Evolutionary conservation across 2,888 invertebrate genomes (phyloP).

Genomic region (Strigamia maritima): DNA sequence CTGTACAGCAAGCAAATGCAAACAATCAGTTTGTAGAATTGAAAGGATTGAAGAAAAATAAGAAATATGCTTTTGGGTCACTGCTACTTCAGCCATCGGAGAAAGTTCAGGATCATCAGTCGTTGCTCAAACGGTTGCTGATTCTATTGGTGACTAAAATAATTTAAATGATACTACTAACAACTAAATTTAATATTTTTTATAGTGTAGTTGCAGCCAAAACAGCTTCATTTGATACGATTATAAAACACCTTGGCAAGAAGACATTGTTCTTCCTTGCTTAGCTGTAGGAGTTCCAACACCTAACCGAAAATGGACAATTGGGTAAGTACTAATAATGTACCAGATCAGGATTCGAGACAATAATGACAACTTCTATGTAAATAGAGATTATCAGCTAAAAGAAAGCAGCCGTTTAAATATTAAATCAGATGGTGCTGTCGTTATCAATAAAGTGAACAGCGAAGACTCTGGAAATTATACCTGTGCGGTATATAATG

Average conservation of each 20-base stretch:
- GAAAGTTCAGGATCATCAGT: slow-evolving; percentile 4
- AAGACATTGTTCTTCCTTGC: slow-evolving; percentile 37
- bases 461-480: slow-evolving; percentile 52
- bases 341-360: too few species aligned
- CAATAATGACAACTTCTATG: too few species aligned
- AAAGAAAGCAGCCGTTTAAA: not conserved
- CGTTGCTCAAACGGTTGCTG: slow-evolving; percentile 33
- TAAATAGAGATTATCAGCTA: not conserved
- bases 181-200: not conserved
- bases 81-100: slow-evolving; percentile 21
- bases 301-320: slow-evolving; percentile 38
- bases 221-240: slow-evolving; percentile 39
- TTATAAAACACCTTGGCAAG: slow-evolving; percentile 39
- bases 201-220: slow-evolving; percentile 41
- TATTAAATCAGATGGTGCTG: slow-evolving; percentile 1
- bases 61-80: slow-evolving; percentile 36
- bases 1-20: too few species aligned
- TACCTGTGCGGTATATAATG: slow-evolving; percentile 50
- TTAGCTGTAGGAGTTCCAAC: slow-evolving; percentile 38
- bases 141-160: not conserved
- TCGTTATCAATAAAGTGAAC: slow-evolving; percentile 48
- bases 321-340: not conserved
- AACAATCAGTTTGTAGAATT: too few species aligned
- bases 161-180: not conserved
- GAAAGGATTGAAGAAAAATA: slow-evolving; percentile 11